Evolutionary conservation across 2,797 vertebrate species (phyloP).

Genomic region (Scyliorhinus canicula): DNA sequence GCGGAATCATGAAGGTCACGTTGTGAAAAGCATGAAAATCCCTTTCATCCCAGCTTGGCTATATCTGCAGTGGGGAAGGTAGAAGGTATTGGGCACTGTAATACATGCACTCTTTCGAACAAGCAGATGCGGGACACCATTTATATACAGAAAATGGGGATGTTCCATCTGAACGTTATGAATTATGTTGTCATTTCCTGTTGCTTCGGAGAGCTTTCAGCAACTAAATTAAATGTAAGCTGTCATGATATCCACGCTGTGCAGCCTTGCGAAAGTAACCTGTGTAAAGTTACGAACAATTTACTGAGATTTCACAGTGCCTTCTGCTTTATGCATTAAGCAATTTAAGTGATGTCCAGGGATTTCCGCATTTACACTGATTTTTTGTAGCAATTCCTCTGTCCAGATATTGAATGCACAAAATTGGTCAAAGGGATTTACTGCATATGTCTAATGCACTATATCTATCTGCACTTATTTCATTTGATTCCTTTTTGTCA

Average conservation of each 20-base stretch:
- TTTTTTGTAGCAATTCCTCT: not conserved
- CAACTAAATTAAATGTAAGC: not conserved
- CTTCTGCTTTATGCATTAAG: not conserved
- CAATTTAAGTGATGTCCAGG: not conserved
- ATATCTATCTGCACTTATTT: not conserved
- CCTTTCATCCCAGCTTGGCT: constrained; percentile 50
- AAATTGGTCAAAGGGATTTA: not conserved
- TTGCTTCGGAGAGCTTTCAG: constrained; percentile 2
- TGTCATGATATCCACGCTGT: constrained; percentile 1
- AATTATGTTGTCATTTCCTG: constrained; percentile 9
- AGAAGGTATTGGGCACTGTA: constrained; percentile 82
- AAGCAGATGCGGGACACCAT: not conserved
- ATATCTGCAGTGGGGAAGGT: constrained; percentile 58
- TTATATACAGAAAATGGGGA: not conserved
- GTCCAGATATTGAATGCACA: not conserved
- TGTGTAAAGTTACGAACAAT: not conserved
- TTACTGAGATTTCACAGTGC: not conserved
- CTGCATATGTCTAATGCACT: not conserved
- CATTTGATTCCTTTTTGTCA: not conserved
- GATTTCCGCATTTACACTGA: not conserved
- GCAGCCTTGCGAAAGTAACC: not conserved
- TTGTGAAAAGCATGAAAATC: constrained; percentile 56
- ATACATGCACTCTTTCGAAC: constrained; percentile 69
- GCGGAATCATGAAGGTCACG: constrained; percentile 59
- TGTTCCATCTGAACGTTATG: not conserved